A percentile compares a stretch with the other conserved stretches of the same genome.
Conservation (phyloP, 2,797 vertebrate species). For the Denticeps clupeoides region DNA sequence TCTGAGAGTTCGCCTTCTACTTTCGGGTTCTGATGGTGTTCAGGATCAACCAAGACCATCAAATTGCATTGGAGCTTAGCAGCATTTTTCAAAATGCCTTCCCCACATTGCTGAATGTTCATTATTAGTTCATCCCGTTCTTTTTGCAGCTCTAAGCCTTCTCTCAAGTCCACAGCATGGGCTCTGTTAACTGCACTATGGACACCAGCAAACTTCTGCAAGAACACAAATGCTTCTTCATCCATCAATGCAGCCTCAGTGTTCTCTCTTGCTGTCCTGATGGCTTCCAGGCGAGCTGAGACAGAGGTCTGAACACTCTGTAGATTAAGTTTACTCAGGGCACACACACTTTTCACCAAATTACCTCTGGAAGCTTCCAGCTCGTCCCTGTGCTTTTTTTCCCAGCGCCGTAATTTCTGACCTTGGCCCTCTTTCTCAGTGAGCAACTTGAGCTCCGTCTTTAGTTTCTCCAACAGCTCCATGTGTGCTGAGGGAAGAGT, state of each 20-base stretch:
- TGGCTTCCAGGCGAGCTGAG: constrained; percentile 33
- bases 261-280: constrained; percentile 33
- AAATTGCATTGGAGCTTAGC: constrained; percentile 23
- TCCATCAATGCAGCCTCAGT: constrained; percentile 31
- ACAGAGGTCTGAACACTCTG: constrained; percentile 38
- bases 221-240: constrained; percentile 43
- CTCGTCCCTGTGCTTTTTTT: constrained; percentile 31
- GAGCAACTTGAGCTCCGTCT: constrained; percentile 21
- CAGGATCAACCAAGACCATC: constrained; percentile 40
- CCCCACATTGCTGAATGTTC: constrained; percentile 24
- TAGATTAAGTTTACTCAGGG: constrained; percentile 28
- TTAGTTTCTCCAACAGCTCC: constrained; percentile 36
- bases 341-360: constrained; percentile 30
- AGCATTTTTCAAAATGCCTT: constrained; percentile 23
- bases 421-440: constrained; percentile 11
- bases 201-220: constrained; percentile 46
- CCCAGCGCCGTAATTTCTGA: constrained; percentile 36
- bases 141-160: constrained; percentile 32
- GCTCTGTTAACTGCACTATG: constrained; percentile 40
- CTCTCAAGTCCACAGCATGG: constrained; percentile 35
- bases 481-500: constrained; percentile 43
- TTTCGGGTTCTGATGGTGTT: constrained; percentile 18
- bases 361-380: constrained; percentile 14
- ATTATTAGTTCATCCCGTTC: constrained; percentile 29
- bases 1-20: neutral